Percentiles rank a stretch among this genome's conserved stretches.
Evolutionary conservation across 2,113 vertebrate genomes (phyloP).

Genomic region (Salvator merianae): DNA sequence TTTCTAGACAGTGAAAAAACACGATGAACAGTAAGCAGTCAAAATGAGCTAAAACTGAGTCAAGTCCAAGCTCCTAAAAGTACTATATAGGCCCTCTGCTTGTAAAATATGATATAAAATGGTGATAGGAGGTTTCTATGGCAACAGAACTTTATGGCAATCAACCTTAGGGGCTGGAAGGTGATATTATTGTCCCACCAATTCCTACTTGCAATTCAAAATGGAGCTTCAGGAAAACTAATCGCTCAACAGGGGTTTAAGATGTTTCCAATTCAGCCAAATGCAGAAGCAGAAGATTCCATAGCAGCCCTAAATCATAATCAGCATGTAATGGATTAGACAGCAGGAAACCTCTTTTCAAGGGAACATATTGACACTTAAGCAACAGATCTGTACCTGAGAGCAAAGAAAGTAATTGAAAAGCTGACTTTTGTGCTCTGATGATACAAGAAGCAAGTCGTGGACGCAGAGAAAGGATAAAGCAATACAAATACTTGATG

Average conservation of each 20-base stretch:
- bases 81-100: background rate
- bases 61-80: background rate
- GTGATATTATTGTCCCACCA: rapidly evolving
- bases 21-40: background rate
- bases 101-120: background rate
- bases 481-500: slow-evolving; percentile 38
- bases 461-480: slow-evolving; percentile 16
- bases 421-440: slow-evolving; percentile 36
- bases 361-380: slow-evolving; percentile 22
- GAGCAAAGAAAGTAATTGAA: slow-evolving; percentile 40
- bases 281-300: background rate
- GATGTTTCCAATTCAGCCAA: slow-evolving; percentile 2
- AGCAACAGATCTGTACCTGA: slow-evolving; percentile 39
- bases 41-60: background rate
- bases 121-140: slow-evolving; percentile 1
- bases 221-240: background rate
- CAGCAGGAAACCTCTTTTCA: slow-evolving; percentile 28
- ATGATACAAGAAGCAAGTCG: slow-evolving; percentile 34
- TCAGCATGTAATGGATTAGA: slow-evolving; percentile 28
- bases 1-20: background rate
- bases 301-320: slow-evolving; percentile 37
- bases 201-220: background rate
- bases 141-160: background rate
- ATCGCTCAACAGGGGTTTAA: background rate
- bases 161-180: background rate